Base-by-base conservation (phyloP, 1,140 invertebrate species). In the Listronotus oregonensis region DNA sequence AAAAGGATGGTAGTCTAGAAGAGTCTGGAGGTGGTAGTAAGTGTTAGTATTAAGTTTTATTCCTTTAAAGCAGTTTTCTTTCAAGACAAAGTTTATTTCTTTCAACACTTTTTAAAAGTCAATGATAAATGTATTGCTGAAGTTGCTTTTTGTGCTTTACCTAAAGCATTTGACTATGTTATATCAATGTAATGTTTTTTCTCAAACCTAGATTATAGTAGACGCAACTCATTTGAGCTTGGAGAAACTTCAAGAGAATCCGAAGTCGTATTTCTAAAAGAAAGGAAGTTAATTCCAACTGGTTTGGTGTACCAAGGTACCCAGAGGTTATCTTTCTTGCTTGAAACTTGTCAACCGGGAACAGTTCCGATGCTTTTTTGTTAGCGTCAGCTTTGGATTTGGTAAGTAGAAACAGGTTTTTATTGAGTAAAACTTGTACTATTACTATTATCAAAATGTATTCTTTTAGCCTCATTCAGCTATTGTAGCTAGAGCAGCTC, bases 331-430 rank as follows among this genome's bases (percentile, higher is more conserved):
- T 89, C 89, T 14, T 96, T 97, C 79, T 80, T 99, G 6, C 77
- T 99, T 60, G 96, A 99, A 79, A 95, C 93, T 31, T 97, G 94
- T 76, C 90, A 93, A 55, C 98, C 98, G 9, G 97, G 97, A 12
- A 87, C 91, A 1, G 88, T 98, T 44, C 97, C 97, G 97, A 99
- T 84, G 88, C 96, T 18, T 91, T 96, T 75, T 85, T 99, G 37
- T 87, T 99, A 73, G 95, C 94, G n/a, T 95, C 96, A 8, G 82
- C 97, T 44, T 79, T 99, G 34, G 96, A 99, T 81, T 85, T 99
- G 85, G 96, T 98, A 83, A 83, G 79, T 12, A 43, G 27, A 31
- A 32, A 49, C 12, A 47, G 1, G 12, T 31, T 40, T 11, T 21
- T 31, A 39, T 14, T 55, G 52, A 27, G 32, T n/a, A 17, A 15